These are phyloP conservation scores for Gallirallus australis DNA, from an alignment of 2,797 vertebrate species.

Conservation along the genomic window DNA sequence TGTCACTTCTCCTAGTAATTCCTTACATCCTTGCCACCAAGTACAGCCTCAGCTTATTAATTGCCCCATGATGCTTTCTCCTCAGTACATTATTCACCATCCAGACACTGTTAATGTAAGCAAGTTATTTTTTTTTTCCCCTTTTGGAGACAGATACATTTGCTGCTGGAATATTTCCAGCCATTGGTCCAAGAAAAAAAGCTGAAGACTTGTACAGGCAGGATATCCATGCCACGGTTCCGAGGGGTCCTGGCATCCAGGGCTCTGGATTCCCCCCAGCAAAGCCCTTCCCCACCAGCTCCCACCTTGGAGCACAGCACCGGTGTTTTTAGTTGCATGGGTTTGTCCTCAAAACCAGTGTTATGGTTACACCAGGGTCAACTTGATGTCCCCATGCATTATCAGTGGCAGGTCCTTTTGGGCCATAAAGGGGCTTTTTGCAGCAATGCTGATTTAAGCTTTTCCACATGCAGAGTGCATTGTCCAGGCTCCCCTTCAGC, in stretches of 20 bases:
- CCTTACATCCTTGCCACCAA: not conserved
- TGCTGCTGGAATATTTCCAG: constrained; percentile 19
- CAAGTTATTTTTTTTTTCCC: not conserved
- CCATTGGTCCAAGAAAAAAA: not conserved
- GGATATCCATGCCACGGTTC: not conserved
- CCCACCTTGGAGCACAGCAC: rapidly evolving
- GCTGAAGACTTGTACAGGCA: not conserved
- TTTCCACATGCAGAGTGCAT: not conserved
- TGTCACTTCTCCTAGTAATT: not conserved
- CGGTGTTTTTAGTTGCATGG: rapidly evolving
- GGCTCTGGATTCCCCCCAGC: not conserved
- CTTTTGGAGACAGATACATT: not conserved
- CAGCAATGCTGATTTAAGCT: not conserved
- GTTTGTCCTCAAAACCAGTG: not conserved
- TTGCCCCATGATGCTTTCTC: not conserved
- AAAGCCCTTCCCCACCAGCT: not conserved
- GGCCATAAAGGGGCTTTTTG: not conserved
- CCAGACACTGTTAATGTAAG: constrained; percentile 26
- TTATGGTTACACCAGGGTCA: not conserved
- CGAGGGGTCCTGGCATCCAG: rapidly evolving
- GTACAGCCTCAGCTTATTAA: not conserved
- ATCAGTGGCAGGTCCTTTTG: not conserved
- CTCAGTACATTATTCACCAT: not conserved
- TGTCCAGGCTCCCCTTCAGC: not conserved
- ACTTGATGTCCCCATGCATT: rapidly evolving